A percentile compares a stretch with the other conserved stretches of the same genome.
These are phyloP conservation scores for Papilio dardanus DNA, from an alignment of 1,140 invertebrate genomes.

Conservation along the genomic window DNA sequence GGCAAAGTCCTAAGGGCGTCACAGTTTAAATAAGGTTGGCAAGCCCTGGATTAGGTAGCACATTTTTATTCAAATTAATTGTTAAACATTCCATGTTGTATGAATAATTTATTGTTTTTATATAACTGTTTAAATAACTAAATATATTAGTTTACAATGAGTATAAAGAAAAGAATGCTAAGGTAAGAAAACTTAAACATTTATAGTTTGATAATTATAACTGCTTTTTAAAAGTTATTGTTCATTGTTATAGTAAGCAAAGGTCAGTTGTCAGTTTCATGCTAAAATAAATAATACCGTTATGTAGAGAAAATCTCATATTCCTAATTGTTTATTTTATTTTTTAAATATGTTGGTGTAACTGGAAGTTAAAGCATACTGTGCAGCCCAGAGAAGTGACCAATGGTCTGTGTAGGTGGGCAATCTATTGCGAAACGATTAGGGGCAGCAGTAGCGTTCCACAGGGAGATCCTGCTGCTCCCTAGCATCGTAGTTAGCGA, in stretches of 20 bases:
- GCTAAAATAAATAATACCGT: not conserved
- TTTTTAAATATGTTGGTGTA: no score
- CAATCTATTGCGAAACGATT: no score
- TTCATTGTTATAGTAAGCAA: not conserved
- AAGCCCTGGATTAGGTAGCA: no score
- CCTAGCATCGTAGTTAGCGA: no score
- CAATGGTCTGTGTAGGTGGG: no score
- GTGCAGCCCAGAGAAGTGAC: no score
- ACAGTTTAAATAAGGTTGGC: no score
- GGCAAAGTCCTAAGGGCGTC: no score
- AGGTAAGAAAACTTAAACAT: not conserved
- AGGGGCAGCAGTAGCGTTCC: no score
- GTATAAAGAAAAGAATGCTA: not conserved
- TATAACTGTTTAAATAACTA: conserved; percentile 8
- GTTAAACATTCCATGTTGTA: not conserved
- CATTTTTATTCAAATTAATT: conserved; percentile 18
- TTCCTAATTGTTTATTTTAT: not conserved
- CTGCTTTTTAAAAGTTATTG: not conserved
- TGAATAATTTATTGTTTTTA: conserved; percentile 23
- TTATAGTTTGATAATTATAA: not conserved
- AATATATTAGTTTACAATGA: not conserved
- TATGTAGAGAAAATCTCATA: not conserved
- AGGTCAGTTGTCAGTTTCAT: not conserved
- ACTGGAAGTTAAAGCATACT: no score
- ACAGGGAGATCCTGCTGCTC: no score